Evolutionary conservation across 1,140 invertebrate genomes (phyloP).

Genomic region (Stenopsyche tienmushanensis): DNA sequence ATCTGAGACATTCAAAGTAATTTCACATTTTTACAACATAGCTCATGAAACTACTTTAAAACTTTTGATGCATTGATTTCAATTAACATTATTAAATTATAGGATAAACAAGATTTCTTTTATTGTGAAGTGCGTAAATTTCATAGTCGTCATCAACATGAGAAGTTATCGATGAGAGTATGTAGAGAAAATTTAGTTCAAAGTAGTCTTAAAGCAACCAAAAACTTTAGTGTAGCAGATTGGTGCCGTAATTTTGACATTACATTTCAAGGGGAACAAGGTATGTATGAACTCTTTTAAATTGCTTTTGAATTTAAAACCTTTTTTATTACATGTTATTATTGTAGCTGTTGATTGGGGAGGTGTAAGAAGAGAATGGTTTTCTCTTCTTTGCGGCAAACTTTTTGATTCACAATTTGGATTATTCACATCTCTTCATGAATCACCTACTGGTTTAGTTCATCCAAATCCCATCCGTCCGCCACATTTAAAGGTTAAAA

Average conservation of each 20-base stretch:
- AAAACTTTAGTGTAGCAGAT: conserved; percentile 73
- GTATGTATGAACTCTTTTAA: conserved; percentile 47
- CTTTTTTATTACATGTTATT: conserved; percentile 7
- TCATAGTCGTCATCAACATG: conserved; percentile 82
- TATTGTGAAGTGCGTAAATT: conserved; percentile 88
- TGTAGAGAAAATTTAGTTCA: conserved; percentile 78
- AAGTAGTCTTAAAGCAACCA: conserved; percentile 82
- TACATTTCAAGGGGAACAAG: conserved; percentile 87
- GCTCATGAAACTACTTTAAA: not conserved
- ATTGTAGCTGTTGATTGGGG: conserved; percentile 87
- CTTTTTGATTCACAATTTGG: conserved; percentile 83
- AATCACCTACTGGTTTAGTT: conserved; percentile 82
- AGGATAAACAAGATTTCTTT: conserved; percentile 92
- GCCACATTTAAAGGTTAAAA: conserved; percentile 63
- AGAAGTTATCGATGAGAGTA: conserved; percentile 80
- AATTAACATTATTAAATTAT: conserved; percentile 17
- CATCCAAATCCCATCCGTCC: conserved; percentile 83
- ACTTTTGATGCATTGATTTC: too few species aligned
- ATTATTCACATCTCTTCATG: conserved; percentile 82
- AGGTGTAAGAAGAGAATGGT: conserved; percentile 90
- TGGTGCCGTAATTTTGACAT: conserved; percentile 95
- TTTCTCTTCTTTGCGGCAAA: conserved; percentile 82
- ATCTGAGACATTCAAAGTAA: conserved; percentile 85
- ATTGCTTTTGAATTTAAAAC: conserved; percentile 23
- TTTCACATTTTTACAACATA: not conserved